phyloP scores from a whole-genome alignment of 2,113 vertebrate species.

The Epinephelus moara region DNA sequence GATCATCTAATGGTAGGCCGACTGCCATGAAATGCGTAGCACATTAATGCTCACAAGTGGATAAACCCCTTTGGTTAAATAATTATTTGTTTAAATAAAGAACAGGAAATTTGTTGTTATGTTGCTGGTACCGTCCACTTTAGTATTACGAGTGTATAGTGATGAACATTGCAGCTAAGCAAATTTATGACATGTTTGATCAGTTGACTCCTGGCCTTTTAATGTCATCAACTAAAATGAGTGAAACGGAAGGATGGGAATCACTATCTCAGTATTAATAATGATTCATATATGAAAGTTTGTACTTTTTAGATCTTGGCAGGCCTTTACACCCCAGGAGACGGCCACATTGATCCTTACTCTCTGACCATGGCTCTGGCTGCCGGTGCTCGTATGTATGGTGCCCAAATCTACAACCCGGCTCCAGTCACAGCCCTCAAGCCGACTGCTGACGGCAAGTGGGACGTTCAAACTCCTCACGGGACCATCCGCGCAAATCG shows the following conservation, averaged over 20 bases:
- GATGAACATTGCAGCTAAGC: not conserved
- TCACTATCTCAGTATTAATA: not conserved
- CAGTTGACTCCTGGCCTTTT: not conserved
- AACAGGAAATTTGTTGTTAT: no score
- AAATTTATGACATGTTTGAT: not conserved
- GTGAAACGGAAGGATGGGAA: no score
- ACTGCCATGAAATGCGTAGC: not conserved
- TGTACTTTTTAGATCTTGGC: conserved; percentile 88
- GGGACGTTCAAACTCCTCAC: conserved; percentile 93
- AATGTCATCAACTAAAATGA: no score
- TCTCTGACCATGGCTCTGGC: conserved; percentile 98
- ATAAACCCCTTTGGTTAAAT: not conserved
- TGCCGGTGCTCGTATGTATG: conserved; percentile 94
- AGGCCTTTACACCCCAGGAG: conserved; percentile 94
- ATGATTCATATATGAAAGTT: not conserved
- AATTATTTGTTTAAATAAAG: not conserved
- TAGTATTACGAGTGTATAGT: not conserved
- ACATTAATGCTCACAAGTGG: not conserved
- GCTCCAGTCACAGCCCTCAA: conserved; percentile 89
- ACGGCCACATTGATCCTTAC: conserved; percentile 99
- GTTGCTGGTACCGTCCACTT: not conserved
- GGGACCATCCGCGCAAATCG: conserved; percentile 91
- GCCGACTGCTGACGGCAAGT: conserved; percentile 87
- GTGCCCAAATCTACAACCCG: conserved; percentile 93
- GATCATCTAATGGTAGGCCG: not conserved